phyloP scores from a whole-genome alignment of 2,888 invertebrate species.

The Drosophila macrospina region DNA sequence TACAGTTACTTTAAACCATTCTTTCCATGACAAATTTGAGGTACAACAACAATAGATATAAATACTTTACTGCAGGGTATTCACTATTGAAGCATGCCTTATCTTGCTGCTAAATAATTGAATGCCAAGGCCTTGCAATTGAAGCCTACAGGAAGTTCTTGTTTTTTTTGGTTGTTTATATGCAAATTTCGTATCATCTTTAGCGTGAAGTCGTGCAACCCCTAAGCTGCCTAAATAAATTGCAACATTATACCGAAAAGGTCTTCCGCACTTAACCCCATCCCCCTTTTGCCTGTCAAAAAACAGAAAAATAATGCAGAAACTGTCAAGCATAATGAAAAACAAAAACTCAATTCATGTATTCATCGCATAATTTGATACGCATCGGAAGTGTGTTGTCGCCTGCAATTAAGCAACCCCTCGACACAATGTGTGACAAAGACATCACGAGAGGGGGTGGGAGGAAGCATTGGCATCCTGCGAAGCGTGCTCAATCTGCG shows the following conservation, averaged over 20 bases:
- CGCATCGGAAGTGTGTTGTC: slow-evolving; percentile 67
- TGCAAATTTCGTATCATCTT: slow-evolving; percentile 33
- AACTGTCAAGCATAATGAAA: slow-evolving; percentile 27
- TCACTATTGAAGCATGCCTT: background rate
- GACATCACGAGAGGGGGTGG: background rate
- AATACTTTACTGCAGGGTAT: background rate
- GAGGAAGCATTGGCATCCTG: slow-evolving; percentile 25
- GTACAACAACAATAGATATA: too few relatives aligned
- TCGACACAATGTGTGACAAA: slow-evolving; percentile 13
- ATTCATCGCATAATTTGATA: slow-evolving; percentile 63
- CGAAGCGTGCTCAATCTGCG: slow-evolving; percentile 66
- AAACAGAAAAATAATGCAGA: background rate
- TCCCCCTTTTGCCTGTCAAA: background rate
- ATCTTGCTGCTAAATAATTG: background rate
- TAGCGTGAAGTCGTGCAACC: slow-evolving; percentile 41
- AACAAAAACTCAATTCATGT: slow-evolving; percentile 29
- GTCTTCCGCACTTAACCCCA: slow-evolving; percentile 17
- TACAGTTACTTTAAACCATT: background rate
- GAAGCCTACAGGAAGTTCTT: slow-evolving; percentile 31
- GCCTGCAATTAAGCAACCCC: slow-evolving; percentile 52
- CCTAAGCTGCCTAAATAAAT: slow-evolving; percentile 21
- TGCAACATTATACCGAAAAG: slow-evolving; percentile 26
- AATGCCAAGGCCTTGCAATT: slow-evolving; percentile 19
- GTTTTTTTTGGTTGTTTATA: slow-evolving; percentile 14
- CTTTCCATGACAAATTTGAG: too few relatives aligned